phyloP scores from a whole-genome alignment of 1,140 invertebrate species.

The Subanguina moxae region DNA sequence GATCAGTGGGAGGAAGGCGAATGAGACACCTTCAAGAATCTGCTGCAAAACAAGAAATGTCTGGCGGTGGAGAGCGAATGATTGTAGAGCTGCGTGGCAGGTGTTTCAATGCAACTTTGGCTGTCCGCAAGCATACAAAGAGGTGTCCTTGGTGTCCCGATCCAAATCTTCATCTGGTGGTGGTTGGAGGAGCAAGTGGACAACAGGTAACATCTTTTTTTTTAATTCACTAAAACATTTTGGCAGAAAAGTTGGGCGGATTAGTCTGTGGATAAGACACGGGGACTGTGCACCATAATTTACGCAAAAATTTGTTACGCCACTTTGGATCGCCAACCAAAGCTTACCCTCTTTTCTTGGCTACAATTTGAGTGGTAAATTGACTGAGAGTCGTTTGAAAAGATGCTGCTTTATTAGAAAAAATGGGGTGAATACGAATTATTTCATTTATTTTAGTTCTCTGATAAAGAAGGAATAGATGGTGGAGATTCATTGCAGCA shows the following conservation, averaged over 20 bases:
- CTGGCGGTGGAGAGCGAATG: constrained; percentile 16
- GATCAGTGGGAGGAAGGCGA: neutral
- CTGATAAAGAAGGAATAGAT: neutral
- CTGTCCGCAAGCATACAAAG: constrained; percentile 24
- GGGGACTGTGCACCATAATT: too few relatives aligned
- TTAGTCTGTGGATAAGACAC: too few relatives aligned
- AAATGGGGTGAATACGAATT: neutral
- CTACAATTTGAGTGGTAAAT: too few relatives aligned
- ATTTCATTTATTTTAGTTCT: neutral
- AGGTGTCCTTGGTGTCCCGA: constrained; percentile 39
- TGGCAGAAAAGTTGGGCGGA: too few relatives aligned
- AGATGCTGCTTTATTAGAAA: too few relatives aligned
- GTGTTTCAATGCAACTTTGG: constrained; percentile 34
- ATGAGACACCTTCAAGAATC: neutral
- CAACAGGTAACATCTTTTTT: constrained; percentile 16
- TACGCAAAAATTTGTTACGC: too few relatives aligned
- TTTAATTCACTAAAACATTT: too few relatives aligned
- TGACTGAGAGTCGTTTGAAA: too few relatives aligned
- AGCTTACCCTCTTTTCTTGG: too few relatives aligned
- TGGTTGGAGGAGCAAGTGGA: constrained; percentile 5
- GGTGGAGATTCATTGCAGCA: constrained; percentile 3
- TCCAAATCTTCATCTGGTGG: constrained; percentile 33
- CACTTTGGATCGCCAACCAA: too few relatives aligned
- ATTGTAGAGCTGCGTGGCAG: constrained; percentile 26
- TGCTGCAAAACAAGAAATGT: neutral